Base-by-base conservation (phyloP, 1,140 invertebrate genomes). In the Rhynchophorus ferrugineus region DNA sequence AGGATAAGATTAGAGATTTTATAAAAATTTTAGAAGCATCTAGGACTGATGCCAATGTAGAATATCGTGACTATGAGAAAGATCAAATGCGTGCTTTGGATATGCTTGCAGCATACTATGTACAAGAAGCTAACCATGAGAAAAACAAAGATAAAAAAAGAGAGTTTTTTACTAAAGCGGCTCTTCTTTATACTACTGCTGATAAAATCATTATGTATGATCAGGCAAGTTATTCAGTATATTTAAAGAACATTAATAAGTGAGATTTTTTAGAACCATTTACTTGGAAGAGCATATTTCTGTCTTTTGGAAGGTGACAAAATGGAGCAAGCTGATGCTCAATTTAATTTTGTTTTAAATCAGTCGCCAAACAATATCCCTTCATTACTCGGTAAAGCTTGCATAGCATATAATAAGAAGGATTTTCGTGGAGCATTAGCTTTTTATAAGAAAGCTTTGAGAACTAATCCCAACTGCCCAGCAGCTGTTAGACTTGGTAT, bases 141-240 rank as follows among this genome's bases (percentile, higher is more conserved):
- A 95, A 97, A 63, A 88, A 90, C 52, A 96, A 96, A 65, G 94
- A 98, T 58, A 91, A 89, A 60, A 96, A 95, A 68, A 80, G 89
- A 56, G 95, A 98, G 60, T 76, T 96, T 2, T 98, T 98, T 66
- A 90, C 88, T 13, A 96, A 98, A 78, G 97, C 97, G 0, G 98
- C 94, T 3, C 75, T 95, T 33, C 70, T 99, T 1, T 99, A 98
- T 68, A 98, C 95, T 0, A 95, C 92, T 54, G 96, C 95, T 20
- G 97, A 99, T 69, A 98, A 98, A 76, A 98, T 99, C 68, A 95
- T 97, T 60, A 98, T 99, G 95, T 98, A 98, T 74, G 95, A 99
- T 71, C 93, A 95, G 79, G 87, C 89, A 76, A 71, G 57, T 52
- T 21, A 52, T 68, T 54, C 63, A 24, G 1, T 13, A 20, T 16